phyloP scores from a whole-genome alignment of 2,888 invertebrate species.

The Orchesellides sinensis region DNA sequence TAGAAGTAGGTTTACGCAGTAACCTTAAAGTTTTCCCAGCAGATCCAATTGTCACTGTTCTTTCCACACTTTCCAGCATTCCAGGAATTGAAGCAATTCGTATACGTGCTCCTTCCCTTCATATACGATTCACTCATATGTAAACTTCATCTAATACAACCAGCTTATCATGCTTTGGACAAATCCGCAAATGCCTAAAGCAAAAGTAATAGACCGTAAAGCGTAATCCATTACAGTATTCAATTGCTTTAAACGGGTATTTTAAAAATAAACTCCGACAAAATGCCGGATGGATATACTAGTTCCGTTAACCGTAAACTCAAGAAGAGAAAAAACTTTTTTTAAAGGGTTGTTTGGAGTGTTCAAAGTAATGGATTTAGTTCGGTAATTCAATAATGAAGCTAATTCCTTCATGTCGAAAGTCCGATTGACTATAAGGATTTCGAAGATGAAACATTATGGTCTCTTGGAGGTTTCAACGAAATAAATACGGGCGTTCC shows the following conservation, averaged over 20 bases:
- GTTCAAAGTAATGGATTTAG: slow-evolving; percentile 96
- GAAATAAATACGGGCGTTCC: slow-evolving; percentile 93
- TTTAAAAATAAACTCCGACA: too few species aligned
- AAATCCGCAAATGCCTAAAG: slow-evolving; percentile 88
- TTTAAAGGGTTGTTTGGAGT: slow-evolving; percentile 99
- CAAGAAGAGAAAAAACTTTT: slow-evolving; percentile 87
- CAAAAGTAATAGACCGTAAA: too few species aligned
- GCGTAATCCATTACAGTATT: too few species aligned
- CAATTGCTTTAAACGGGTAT: too few species aligned
- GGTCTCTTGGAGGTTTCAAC: slow-evolving; percentile 83
- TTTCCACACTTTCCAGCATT: slow-evolving; percentile 80
- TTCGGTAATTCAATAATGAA: slow-evolving; percentile 88
- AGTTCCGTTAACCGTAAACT: slow-evolving; percentile 77
- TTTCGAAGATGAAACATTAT: too few species aligned
- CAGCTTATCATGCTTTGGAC: slow-evolving; percentile 94
- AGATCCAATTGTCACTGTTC: slow-evolving; percentile 81
- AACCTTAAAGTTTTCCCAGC: slow-evolving; percentile 79
- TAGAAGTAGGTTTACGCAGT: too few species aligned
- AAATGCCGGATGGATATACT: too few species aligned
- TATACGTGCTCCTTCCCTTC: slow-evolving; percentile 87
- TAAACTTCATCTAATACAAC: slow-evolving; percentile 96
- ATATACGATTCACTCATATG: slow-evolving; percentile 97
- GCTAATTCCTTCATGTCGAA: slow-evolving; percentile 89
- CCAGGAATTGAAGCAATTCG: slow-evolving; percentile 87
- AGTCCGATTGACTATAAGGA: slow-evolving; percentile 89